These are phyloP conservation scores for Protaetia brevitarsis DNA, from an alignment of 1,140 invertebrate species.

Conservation along the genomic window DNA sequence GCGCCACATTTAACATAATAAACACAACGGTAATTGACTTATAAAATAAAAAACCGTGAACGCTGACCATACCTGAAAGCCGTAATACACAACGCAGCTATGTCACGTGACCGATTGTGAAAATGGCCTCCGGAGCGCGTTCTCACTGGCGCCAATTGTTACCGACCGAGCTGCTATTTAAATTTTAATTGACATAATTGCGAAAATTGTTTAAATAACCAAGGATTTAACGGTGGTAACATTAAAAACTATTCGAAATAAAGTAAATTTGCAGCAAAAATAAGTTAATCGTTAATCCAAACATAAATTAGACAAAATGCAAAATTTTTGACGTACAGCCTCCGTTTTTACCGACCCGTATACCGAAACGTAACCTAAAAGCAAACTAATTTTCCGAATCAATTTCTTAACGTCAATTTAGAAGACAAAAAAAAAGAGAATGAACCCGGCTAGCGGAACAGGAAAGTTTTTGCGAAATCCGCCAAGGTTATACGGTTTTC, in stretches of 20 bases:
- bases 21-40: slow-evolving; percentile 7
- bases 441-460: slow-evolving; percentile 58
- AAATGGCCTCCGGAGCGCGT: slow-evolving; percentile 30
- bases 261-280: background rate
- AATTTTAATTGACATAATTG: background rate
- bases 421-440: background rate
- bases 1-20: slow-evolving; percentile 21
- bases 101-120: slow-evolving; percentile 33
- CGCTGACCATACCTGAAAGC: slow-evolving; percentile 34
- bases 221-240: background rate
- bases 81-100: slow-evolving; percentile 36
- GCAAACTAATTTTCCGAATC: background rate
- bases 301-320: background rate
- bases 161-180: background rate
- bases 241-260: background rate
- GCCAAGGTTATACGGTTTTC: slow-evolving; percentile 76
- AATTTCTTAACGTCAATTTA: too few relatives aligned
- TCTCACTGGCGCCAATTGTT: slow-evolving; percentile 20
- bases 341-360: background rate
- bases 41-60: slow-evolving; percentile 20
- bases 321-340: background rate
- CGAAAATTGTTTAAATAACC: background rate
- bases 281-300: background rate
- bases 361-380: slow-evolving; percentile 7
- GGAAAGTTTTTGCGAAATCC: slow-evolving; percentile 55